These are phyloP conservation scores for Bactericera cockerelli DNA, from an alignment of 1,140 invertebrate species.

Conservation along the genomic window DNA sequence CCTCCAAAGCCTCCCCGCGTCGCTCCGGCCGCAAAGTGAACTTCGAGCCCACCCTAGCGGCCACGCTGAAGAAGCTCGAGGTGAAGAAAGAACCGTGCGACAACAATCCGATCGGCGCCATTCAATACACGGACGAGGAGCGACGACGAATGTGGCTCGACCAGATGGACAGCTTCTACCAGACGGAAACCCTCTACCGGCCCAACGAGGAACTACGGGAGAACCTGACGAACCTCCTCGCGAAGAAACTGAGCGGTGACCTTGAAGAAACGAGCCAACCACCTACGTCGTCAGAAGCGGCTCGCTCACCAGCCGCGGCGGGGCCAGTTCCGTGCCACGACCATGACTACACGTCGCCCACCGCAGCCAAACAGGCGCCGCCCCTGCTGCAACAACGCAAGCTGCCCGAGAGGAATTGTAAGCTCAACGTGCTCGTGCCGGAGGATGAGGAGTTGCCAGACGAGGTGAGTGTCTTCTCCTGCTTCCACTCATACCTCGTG, in stretches of 20 bases:
- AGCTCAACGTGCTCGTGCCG: background rate
- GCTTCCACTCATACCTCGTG: too few species aligned
- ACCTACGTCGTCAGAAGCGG: background rate
- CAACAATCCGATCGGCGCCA: too few species aligned
- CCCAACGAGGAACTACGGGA: background rate
- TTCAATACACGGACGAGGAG: background rate
- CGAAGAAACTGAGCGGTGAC: background rate
- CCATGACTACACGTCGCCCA: background rate
- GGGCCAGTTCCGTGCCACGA: background rate
- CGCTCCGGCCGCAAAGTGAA: too few species aligned
- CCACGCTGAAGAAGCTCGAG: background rate
- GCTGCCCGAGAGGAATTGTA: constrained; percentile 1
- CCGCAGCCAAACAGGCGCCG: background rate
- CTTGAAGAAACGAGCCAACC: background rate
- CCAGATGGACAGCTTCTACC: background rate
- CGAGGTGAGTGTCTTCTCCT: too few species aligned
- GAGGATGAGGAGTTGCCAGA: background rate
- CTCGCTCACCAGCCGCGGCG: background rate
- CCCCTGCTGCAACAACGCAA: background rate
- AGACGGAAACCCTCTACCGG: background rate
- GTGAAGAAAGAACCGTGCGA: constrained; percentile 4
- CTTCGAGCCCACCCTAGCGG: too few species aligned
- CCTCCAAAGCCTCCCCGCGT: too few species aligned
- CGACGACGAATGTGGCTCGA: background rate
- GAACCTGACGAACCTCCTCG: background rate